Base-by-base conservation (phyloP, 2,888 invertebrate species). In the Phytoseiulus persimilis region DNA sequence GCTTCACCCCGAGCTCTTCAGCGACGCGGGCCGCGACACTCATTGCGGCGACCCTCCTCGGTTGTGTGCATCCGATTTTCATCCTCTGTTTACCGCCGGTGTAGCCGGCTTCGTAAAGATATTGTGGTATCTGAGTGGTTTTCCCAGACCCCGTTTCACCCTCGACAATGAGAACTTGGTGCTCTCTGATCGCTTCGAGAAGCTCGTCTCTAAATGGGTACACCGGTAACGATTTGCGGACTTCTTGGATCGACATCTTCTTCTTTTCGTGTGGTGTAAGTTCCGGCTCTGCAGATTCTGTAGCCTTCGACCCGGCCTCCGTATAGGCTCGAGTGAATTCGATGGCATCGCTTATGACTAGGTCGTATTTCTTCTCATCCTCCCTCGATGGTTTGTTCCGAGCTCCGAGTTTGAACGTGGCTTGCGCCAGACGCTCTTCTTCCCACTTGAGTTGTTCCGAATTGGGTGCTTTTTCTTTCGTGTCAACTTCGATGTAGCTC, bases 1-100 rank as follows among this genome's bases (percentile, higher is more conserved):
- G 94, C 93, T 99, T 99, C 0, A 97, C 96, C 91, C 95, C 95
- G 96, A 99, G 97, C 94, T 99, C 99, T 92, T 99, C 96, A 1
- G 99, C 97, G 0, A 99, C 99, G 92, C 99, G 95, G 3, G 98
- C 96, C 32, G 99, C 97, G 32, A 99, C 99, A n/a, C 98, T 98
- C 99, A 99, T 99, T 1, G 99, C 98, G 32, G 99, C 99, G 0
- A 99, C 99, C 93, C 99, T 94, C 91, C 99, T 94, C 0, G 99
- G 99, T 93, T 98, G 98, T 0, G 99, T 99, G 92, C 99, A 99
- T 0, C 98, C 99, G 92, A 99, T 96, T 91, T 93, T 93, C 93
- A 96, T 95, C 18, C 28, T 65, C 93, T 96, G 97, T 83, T 95
- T 95, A 92, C 95, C 95, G 39, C 92, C 92, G 84, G 93, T 93